Evolutionary conservation across 2,888 invertebrate genomes (phyloP), one percentile per base, ranked within the genome.

Genomic region (Drosophila silvestris): DNA sequence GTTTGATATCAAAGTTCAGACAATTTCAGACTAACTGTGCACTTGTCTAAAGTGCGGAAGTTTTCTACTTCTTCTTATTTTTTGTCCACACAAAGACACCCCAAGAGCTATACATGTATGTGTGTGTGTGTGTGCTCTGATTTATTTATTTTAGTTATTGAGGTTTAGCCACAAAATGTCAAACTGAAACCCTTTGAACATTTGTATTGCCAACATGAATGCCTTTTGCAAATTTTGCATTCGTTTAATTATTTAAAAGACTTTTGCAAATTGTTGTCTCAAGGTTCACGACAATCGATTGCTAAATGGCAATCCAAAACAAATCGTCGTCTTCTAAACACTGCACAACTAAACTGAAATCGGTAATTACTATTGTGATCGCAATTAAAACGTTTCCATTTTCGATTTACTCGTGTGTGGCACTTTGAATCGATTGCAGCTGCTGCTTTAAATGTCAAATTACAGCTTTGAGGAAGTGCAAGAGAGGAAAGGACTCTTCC

Each of bases 1-100:
- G 73, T 77, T 78, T 74, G 85, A 82, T 84, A 87, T 78, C 70
- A 84, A 75, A 84, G 82, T 82, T 67, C 79, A 67, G 79, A 58
- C 64, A 68, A 70, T 67, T 63, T 33, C 30, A 22, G 51, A 26
- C 53, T 75, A 64, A 67, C 70, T 61, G 51, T 64, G 52, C 64
- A 70, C 71, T 69, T 77, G 70, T 79, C 76, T 62, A 70, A 80
- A 79, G 80, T 81, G 82, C 75, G 58, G 52, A 83, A 74, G 73
- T 77, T 74, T 47, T 63, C 26, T 5, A 47, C 47, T 16, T 26
- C 44, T 26, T 47, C 26, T 26, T 26, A 16, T 44, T 22, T 44
- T 59, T 9, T 22, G n/a, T 58, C 41, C 57, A 44, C 22, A 30
- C 50, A 39, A 68, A 70, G 71, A 66, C 74, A 64, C 61, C 72